A percentile compares a stretch with the other conserved stretches of the same genome.
Conservation (phyloP, 2,113 vertebrate species). For the Anthoscopus minutus region DNA sequence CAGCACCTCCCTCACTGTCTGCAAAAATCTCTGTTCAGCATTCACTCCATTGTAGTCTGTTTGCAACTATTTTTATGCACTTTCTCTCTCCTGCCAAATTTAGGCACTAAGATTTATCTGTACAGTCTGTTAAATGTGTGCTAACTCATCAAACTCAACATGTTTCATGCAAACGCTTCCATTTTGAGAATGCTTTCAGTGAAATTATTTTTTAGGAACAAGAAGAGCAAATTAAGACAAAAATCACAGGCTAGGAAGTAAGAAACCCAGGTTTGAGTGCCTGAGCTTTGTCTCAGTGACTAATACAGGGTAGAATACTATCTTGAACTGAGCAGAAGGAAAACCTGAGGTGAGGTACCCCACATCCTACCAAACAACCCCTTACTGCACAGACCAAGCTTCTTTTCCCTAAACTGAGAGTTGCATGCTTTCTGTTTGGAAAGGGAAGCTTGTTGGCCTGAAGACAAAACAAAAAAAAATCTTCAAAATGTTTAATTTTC, state of each 20-base stretch:
- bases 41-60: background rate
- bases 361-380: background rate
- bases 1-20: background rate
- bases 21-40: background rate
- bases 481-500: background rate
- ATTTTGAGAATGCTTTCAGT: background rate
- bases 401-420: background rate
- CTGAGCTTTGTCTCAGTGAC: background rate
- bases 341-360: background rate
- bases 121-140: background rate
- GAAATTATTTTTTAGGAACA: background rate
- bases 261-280: background rate
- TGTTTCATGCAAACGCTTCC: background rate
- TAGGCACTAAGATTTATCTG: background rate
- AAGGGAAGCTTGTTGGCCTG: background rate
- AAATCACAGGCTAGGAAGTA: background rate
- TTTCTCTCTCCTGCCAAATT: background rate
- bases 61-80: background rate
- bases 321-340: background rate
- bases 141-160: background rate
- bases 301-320: background rate
- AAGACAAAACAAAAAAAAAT: background rate
- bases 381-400: background rate
- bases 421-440: background rate
- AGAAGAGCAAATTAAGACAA: background rate